phyloP scores from a whole-genome alignment of 2,113 vertebrate species.

The Bufo gargarizans region DNA sequence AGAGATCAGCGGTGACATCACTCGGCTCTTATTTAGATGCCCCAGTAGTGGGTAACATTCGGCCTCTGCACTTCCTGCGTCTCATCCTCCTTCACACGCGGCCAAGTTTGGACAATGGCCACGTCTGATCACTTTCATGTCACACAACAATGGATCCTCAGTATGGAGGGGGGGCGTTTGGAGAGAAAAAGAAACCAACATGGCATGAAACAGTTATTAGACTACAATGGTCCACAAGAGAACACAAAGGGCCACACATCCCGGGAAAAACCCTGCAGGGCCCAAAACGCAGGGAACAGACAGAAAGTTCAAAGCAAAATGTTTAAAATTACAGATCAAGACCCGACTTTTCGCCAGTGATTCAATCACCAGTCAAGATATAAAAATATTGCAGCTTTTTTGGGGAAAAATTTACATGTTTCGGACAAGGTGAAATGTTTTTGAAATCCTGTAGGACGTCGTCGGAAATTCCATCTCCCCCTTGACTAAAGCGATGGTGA shows the following conservation, averaged over 20 bases:
- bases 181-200: neutral
- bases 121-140: conserved; percentile 37
- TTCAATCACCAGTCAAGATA: too few species aligned
- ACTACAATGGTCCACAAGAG: neutral
- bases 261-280: neutral
- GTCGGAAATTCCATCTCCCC: too few species aligned
- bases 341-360: too few species aligned
- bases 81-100: neutral
- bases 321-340: too few species aligned
- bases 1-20: too few species aligned
- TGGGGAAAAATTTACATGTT: too few species aligned
- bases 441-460: too few species aligned
- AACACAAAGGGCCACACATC: neutral
- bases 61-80: neutral
- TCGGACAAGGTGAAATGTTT: too few species aligned
- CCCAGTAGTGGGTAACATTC: neutral
- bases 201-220: neutral
- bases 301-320: neutral
- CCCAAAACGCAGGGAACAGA: too few species aligned
- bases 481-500: too few species aligned
- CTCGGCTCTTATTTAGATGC: neutral
- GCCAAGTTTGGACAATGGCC: conserved; percentile 37
- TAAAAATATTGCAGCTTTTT: too few species aligned
- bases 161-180: neutral
- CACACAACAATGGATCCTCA: conserved; percentile 38